Evolutionary conservation across 2,888 invertebrate species (phyloP).

Genomic region (Pammene fasciana): DNA sequence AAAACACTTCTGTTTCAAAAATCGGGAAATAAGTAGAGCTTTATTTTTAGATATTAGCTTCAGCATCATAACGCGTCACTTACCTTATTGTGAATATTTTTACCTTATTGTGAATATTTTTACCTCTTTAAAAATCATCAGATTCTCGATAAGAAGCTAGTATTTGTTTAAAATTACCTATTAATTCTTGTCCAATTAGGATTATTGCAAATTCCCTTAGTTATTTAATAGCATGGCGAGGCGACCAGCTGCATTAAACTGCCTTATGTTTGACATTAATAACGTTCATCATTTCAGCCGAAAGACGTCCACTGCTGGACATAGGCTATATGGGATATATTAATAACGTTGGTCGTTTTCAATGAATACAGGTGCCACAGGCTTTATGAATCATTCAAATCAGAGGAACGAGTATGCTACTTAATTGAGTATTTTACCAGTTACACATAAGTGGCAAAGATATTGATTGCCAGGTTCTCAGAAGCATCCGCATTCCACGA

Average conservation of each 20-base stretch:
- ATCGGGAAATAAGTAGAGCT: no score
- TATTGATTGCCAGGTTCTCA: constrained; percentile 61
- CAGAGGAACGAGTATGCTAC: constrained; percentile 18
- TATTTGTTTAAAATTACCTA: no score
- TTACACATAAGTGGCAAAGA: constrained; percentile 39
- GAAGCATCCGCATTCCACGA: constrained; percentile 76
- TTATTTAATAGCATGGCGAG: background rate
- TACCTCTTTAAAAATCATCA: no score
- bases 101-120: no score
- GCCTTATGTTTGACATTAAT: constrained; percentile 3
- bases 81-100: no score
- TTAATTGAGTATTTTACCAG: constrained; percentile 35
- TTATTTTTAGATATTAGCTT: no score
- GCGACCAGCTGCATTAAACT: constrained; percentile 4
- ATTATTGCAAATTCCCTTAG: constrained; percentile 15
- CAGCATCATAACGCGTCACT: no score
- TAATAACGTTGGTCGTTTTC: constrained; percentile 21
- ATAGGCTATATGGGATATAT: no score
- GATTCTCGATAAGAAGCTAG: no score
- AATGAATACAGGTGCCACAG: constrained; percentile 15
- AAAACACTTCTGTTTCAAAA: no score
- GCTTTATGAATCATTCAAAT: constrained; percentile 29
- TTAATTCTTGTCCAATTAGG: constrained; percentile 17
- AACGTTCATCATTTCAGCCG: no score
- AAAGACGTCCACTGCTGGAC: no score